Evolutionary conservation across 1,140 invertebrate species (phyloP), one percentile per base, ranked within the genome.

Genomic region (Rhopalosiphum maidis): DNA sequence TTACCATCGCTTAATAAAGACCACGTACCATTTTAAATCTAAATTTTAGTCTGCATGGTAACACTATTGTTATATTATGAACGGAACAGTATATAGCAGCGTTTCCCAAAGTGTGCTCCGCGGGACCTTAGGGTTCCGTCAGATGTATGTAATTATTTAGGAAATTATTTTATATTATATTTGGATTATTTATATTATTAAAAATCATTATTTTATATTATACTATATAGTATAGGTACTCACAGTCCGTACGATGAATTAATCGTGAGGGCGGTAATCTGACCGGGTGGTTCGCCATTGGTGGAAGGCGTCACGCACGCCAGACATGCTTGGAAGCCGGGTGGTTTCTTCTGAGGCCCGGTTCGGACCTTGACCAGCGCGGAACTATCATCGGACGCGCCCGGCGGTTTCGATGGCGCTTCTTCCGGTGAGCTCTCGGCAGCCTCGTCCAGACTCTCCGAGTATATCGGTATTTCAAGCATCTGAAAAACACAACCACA

Each of bases 231-330:
- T 60, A 30, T 15, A 21, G 22, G n/a, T 37, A 97, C 98, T 98
- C 96, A 99, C 98, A 99, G 96, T 95, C 98, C 98, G 96, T 99
- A 99, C 48, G 98, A 98, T 94, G 99, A 99, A 95, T 99, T 99
- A 95, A 99, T 96, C 94, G 97, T 97, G 94, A 99, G 96, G 94
- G 98, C 97, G 93, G 98, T 97, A 93, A 99, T 98, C 95, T 97
- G 97, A 94, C 97, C 97, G 54, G 98, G 97, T 88, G 97, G 96
- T 95, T 97, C 97, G 93, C 97, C 97, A 94, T 97, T 97, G 92
- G 96, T 96, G 95, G 97, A 98, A 43, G 97, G 97, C 88, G 98
- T 98, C 94, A 99, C 95, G 96, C 99, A 99, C 94, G 99, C 98
- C 89, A 99, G 96, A 94, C 99, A 98, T 18, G 98, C 98, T 96